A percentile compares a stretch with the other conserved stretches of the same genome.
These are phyloP conservation scores for Gallinago jamesoni DNA, from an alignment of 2,113 vertebrate species.

Conservation along the genomic window DNA sequence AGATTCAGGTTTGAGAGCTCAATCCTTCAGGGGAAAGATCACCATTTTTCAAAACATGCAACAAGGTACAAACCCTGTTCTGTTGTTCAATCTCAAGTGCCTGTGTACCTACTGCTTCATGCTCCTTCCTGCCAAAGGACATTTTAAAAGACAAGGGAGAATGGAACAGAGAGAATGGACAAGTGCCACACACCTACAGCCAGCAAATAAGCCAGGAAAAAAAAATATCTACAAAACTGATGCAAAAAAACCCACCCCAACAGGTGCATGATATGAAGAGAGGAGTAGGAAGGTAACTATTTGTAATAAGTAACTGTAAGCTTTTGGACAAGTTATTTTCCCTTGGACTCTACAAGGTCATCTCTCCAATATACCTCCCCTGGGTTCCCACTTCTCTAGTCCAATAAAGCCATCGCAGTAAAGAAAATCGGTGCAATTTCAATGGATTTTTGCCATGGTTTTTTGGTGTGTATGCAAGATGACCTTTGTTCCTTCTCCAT, in stretches of 20 bases:
- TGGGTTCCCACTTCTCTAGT: not conserved
- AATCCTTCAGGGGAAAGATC: not conserved
- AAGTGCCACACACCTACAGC: not conserved
- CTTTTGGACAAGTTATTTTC: not conserved
- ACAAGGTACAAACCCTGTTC: not conserved
- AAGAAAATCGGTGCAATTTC: not conserved
- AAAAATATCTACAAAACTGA: not conserved
- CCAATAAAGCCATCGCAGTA: not conserved
- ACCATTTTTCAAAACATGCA: not conserved
- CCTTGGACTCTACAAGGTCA: not conserved
- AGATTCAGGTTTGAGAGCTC: constrained; percentile 3
- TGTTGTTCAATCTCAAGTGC: not conserved
- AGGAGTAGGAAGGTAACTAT: not conserved
- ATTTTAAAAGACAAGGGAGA: not conserved
- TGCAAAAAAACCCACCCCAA: not conserved
- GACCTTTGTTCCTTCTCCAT: not conserved
- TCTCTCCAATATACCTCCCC: not conserved
- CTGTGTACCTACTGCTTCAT: not conserved
- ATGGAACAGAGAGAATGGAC: rapidly evolving
- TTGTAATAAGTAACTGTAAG: not conserved
- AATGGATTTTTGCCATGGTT: not conserved
- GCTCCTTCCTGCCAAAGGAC: not conserved
- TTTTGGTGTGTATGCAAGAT: not conserved
- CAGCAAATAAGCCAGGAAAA: not conserved
- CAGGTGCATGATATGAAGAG: not conserved